Evolutionary conservation across 2,888 invertebrate species (phyloP).

Genomic region (Aethes cnicana): DNA sequence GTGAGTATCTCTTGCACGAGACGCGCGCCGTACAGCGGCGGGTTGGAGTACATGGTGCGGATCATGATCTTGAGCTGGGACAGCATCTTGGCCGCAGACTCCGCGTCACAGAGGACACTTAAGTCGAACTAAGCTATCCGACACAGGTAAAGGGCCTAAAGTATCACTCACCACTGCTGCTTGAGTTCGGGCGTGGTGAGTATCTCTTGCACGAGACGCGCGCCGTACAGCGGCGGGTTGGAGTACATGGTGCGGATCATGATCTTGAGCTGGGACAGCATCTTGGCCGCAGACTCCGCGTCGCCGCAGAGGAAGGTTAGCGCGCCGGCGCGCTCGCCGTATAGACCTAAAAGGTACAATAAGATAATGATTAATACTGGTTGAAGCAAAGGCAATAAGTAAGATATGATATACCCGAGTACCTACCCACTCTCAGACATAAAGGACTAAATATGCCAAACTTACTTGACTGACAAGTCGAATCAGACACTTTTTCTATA

Average conservation of each 20-base stretch:
- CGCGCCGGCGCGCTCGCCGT: slow-evolving; percentile 97
- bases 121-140: no score
- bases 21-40: slow-evolving; percentile 96
- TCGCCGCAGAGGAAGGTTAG: slow-evolving; percentile 89
- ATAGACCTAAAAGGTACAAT: slow-evolving; percentile 74
- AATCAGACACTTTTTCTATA: no score
- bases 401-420: no score
- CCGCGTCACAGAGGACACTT: no score
- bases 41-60: slow-evolving; percentile 98
- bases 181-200: slow-evolving; percentile 87
- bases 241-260: slow-evolving; percentile 97
- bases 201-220: slow-evolving; percentile 93
- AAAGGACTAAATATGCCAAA: no score
- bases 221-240: slow-evolving; percentile 97
- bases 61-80: slow-evolving; percentile 98
- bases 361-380: no score
- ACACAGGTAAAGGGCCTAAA: background rate
- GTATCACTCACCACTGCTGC: slow-evolving; percentile 85
- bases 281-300: slow-evolving; percentile 90
- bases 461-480: no score
- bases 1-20: slow-evolving; percentile 93
- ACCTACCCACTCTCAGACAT: no score
- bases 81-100: slow-evolving; percentile 91
- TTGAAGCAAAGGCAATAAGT: no score
- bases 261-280: slow-evolving; percentile 97